phyloP scores from a whole-genome alignment of 2,888 invertebrate genomes.

The Diachrysia chrysitis region DNA sequence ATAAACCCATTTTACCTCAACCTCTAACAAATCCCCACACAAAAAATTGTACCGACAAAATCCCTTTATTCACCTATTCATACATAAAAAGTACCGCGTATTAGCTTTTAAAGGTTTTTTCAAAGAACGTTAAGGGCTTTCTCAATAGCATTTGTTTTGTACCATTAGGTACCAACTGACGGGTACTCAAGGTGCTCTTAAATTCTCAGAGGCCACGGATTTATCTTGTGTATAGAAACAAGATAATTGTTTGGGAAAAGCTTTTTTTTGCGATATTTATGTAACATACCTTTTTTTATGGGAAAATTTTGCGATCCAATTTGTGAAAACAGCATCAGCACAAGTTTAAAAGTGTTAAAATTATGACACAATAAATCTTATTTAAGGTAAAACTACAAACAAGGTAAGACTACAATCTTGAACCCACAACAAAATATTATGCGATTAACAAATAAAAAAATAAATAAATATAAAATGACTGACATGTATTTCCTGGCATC shows the following conservation, averaged over 20 bases:
- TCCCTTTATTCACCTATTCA: slow-evolving; percentile 9
- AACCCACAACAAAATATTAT: no score
- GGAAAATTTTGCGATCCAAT: not conserved
- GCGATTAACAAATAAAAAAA: no score
- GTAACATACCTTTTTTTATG: not conserved
- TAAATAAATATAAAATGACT: no score
- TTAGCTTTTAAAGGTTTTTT: slow-evolving; percentile 20
- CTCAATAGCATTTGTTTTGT: slow-evolving; percentile 31
- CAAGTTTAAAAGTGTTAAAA: no score
- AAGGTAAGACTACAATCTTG: no score
- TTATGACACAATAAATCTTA: no score
- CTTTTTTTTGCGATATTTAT: not conserved
- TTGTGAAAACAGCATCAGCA: no score
- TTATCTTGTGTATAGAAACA: slow-evolving; percentile 17
- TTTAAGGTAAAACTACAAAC: no score
- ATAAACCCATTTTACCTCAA: not conserved
- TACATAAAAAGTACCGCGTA: slow-evolving; percentile 16
- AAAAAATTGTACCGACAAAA: slow-evolving; percentile 1
- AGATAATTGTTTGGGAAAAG: slow-evolving; percentile 11
- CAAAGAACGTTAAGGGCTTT: slow-evolving; percentile 34
- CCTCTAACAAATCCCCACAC: not conserved
- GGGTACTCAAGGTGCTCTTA: slow-evolving; percentile 11
- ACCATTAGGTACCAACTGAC: slow-evolving; percentile 29
- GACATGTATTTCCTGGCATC: no score
- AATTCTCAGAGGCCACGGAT: slow-evolving; percentile 10